Conservation (phyloP, 2,797 vertebrate genomes). For the Apogon talboti region DNA sequence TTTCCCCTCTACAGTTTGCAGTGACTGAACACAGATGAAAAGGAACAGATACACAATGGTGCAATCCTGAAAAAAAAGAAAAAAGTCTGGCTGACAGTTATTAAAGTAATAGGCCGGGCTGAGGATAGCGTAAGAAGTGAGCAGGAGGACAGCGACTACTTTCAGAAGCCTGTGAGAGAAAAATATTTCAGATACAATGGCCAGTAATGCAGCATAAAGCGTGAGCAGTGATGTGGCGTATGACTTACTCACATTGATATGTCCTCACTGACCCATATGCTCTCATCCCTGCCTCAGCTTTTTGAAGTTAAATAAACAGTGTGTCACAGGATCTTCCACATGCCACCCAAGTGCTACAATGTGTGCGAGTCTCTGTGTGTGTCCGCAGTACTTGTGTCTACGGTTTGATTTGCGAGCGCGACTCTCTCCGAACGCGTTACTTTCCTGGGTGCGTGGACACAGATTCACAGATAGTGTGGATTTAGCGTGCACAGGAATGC, state of each 20-base stretch:
- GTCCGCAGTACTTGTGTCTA: slow-evolving; percentile 55
- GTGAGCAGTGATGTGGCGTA: slow-evolving; percentile 63
- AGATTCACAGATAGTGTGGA: slow-evolving; percentile 33
- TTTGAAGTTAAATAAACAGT: slow-evolving; percentile 79
- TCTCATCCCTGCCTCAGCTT: slow-evolving; percentile 72
- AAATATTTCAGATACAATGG: slow-evolving; percentile 63
- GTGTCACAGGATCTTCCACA: slow-evolving; percentile 71
- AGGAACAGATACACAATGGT: slow-evolving; percentile 70
- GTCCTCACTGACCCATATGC: slow-evolving; percentile 70
- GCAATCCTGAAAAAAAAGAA: slow-evolving; percentile 37
- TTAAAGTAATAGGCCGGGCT: slow-evolving; percentile 53
- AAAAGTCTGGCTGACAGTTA: slow-evolving; percentile 52
- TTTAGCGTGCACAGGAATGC: slow-evolving; percentile 39
- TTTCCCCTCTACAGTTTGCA: slow-evolving; percentile 54
- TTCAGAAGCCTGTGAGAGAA: slow-evolving; percentile 47
- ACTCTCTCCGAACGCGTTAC: slow-evolving; percentile 1
- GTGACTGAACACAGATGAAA: slow-evolving; percentile 59
- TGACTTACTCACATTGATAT: slow-evolving; percentile 68
- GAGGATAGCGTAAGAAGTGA: slow-evolving; percentile 41
- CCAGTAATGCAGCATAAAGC: slow-evolving; percentile 45
- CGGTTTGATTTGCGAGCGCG: slow-evolving; percentile 55
- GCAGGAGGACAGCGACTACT: slow-evolving; percentile 38
- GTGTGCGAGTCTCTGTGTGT: slow-evolving; percentile 59
- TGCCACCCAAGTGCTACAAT: slow-evolving; percentile 77
- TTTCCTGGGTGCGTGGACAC: slow-evolving; percentile 45